Conservation (phyloP, 2,888 invertebrate species). For the Copidosoma aretas region DNA sequence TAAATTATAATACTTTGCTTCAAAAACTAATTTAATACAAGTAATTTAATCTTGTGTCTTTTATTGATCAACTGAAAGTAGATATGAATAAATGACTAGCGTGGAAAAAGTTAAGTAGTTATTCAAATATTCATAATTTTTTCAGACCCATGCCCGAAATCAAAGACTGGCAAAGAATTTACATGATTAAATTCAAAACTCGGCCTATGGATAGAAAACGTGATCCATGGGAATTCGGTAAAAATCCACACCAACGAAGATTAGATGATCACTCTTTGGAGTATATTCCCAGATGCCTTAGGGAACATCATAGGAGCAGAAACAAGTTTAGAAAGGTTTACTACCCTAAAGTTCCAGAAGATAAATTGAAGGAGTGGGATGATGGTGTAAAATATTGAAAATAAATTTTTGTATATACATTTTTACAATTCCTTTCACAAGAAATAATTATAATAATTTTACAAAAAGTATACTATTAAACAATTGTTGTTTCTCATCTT, state of each 20-base stretch:
- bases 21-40: no score
- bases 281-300: constrained; percentile 74
- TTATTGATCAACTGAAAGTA: neutral
- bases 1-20: neutral
- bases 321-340: constrained; percentile 72
- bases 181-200: constrained; percentile 75
- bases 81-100: neutral
- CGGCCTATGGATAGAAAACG: constrained; percentile 73
- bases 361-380: neutral
- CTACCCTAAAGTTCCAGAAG: constrained; percentile 65
- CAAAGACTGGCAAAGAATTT: constrained; percentile 83
- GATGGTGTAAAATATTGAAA: constrained; percentile 4
- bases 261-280: constrained; percentile 72
- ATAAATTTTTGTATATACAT: constrained; percentile 1
- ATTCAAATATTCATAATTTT: constrained; percentile 21
- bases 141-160: constrained; percentile 70
- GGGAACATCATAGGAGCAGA: constrained; percentile 69
- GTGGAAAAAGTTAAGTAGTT: no score
- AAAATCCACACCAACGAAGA: constrained; percentile 70
- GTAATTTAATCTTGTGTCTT: no score
- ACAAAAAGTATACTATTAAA: no score
- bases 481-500: no score
- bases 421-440: no score
- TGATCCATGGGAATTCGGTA: constrained; percentile 74
- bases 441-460: no score